Conservation (phyloP, 2,797 vertebrate species). For the Sebastes ruberrimus region DNA sequence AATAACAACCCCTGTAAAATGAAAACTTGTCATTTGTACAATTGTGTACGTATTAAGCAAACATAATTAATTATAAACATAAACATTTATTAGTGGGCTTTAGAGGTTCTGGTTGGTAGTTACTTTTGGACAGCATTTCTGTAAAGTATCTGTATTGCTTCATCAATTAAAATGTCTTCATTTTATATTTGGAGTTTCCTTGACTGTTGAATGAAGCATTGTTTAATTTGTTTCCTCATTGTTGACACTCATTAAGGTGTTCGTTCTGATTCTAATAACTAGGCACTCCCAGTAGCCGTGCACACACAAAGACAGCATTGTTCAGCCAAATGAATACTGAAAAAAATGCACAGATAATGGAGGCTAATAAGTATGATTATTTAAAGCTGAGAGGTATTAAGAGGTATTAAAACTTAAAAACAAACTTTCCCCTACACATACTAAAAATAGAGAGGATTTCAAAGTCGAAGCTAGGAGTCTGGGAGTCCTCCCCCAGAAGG, state of each 20-base stretch:
- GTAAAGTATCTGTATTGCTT: background rate
- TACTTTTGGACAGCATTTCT: background rate
- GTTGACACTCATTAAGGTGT: background rate
- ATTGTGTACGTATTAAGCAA: too few species aligned
- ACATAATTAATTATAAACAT: too few species aligned
- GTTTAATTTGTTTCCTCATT: background rate
- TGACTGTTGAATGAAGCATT: background rate
- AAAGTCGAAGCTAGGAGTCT: rapidly evolving
- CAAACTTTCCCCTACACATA: background rate
- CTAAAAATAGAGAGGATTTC: too few species aligned
- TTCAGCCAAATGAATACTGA: background rate
- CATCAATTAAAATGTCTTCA: background rate
- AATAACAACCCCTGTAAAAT: too few species aligned
- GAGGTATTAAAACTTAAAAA: background rate
- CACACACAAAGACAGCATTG: background rate
- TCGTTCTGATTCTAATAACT: background rate
- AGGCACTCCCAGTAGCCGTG: background rate
- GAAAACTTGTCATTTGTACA: too few species aligned
- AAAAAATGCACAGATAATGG: background rate
- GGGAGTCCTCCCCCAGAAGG: too few species aligned
- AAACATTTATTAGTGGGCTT: too few species aligned
- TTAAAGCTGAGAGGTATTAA: background rate
- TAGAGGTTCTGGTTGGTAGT: too few species aligned
- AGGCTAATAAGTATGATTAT: too few species aligned
- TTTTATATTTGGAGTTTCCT: background rate